Evolutionary conservation across 2,113 vertebrate genomes (phyloP).

Genomic region (Brachionichthys hirsutus): DNA sequence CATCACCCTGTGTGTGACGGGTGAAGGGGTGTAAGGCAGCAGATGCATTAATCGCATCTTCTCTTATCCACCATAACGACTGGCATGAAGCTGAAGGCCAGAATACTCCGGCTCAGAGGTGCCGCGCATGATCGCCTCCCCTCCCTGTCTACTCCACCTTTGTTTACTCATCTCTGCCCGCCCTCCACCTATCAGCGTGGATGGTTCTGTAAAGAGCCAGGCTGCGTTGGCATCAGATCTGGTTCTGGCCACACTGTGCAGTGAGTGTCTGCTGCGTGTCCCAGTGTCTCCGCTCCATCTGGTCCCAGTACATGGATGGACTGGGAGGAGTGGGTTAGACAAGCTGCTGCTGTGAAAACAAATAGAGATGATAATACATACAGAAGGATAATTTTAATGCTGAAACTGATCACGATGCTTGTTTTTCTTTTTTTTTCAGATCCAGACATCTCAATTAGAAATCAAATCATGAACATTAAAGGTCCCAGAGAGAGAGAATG

Average conservation of each 20-base stretch:
- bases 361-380: constrained; percentile 6
- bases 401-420: too few relatives aligned
- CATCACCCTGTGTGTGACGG: constrained; percentile 34
- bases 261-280: constrained; percentile 35
- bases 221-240: constrained; percentile 39
- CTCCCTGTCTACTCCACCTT: constrained; percentile 10
- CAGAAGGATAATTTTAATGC: background rate
- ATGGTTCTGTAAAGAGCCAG: constrained; percentile 42
- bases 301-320: constrained; percentile 19
- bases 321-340: background rate
- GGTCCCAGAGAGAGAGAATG: too few relatives aligned
- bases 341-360: constrained; percentile 30
- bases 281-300: constrained; percentile 39
- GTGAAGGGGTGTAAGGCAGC: constrained; percentile 30
- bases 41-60: constrained; percentile 36
- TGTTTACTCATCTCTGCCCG: constrained; percentile 29
- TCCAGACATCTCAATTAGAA: too few relatives aligned
- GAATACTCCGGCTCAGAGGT: constrained; percentile 9
- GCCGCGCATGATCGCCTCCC: constrained; percentile 4
- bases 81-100: constrained; percentile 11
- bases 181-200: constrained; percentile 14
- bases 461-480: too few relatives aligned
- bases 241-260: constrained; percentile 23
- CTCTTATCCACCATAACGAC: constrained; percentile 5
- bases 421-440: too few relatives aligned